Evolutionary conservation across 2,113 vertebrate genomes (phyloP), one percentile per base, ranked within the genome.

Genomic region (Ictidomys tridecemlineatus): DNA sequence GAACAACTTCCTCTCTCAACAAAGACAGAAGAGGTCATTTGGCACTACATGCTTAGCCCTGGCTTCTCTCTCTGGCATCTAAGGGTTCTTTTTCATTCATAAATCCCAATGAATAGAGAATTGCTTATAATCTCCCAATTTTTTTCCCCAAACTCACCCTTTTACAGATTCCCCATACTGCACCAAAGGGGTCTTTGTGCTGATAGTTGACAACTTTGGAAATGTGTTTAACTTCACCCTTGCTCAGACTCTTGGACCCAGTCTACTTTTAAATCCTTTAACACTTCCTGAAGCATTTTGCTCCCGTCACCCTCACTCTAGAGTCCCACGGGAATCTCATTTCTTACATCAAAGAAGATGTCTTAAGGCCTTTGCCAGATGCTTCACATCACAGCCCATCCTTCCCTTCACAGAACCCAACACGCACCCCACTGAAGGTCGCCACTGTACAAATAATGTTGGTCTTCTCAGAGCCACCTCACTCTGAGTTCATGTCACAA

Each of bases 201-300:
- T 56, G 79, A 65, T 18, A 69, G 37, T 17, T 42, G 17, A 76
- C 28, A 45, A 76, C 82, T 87, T 77, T 37, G 48, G 56, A 72
- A 94, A 37, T 0, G 9, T 30, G 0, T 67, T 89, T 80, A 89
- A 79, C 34, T 93, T 93, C 77, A 51, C 39, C 89, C 34, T 92
- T 45, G 28, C 20, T 77, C 79, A 95, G 51, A 53, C 69, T 93
- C 87, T 85, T 32, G 37, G 0, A 48, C 30, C 13, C 79, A 96
- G 45, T 42, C 56, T 95, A 58, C 63, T 97, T 87, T 95, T 74
- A 97, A 73, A 96, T 93, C 65, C 89, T 89, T 82, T 37, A 73
- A 63, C 37, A 76, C 9, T 87, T 87, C 53, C 72, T 11, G 42
- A 83, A 94, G 79, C 78, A 91, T 95, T 82, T 84, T 84, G 20